Conservation (phyloP, 2,113 vertebrate species). For the Synodontis membranacea region DNA sequence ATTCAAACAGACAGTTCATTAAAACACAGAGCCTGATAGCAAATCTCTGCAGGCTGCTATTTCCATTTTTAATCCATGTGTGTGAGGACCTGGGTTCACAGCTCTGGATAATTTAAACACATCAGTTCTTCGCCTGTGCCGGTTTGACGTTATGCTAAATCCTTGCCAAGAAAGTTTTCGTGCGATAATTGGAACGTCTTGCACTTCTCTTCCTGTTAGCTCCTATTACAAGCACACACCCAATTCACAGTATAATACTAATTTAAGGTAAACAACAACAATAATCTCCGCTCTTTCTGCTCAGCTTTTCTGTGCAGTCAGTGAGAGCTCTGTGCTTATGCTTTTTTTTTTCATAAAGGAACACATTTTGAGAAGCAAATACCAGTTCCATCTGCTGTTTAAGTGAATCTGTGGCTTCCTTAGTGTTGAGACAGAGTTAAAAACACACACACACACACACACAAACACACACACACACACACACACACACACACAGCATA, state of each 20-base stretch:
- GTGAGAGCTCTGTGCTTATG: slow-evolving; percentile 17
- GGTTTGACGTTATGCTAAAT: slow-evolving; percentile 46
- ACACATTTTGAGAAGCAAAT: slow-evolving; percentile 55
- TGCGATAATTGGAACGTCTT: slow-evolving; percentile 53
- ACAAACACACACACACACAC: background rate
- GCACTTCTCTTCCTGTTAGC: slow-evolving; percentile 44
- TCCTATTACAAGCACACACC: slow-evolving; percentile 48
- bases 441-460: background rate
- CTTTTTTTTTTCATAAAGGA: slow-evolving; percentile 40
- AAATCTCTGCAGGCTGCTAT: slow-evolving; percentile 58
- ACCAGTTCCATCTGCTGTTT: slow-evolving; percentile 43
- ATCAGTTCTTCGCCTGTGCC: slow-evolving; percentile 24
- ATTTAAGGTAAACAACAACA: slow-evolving; percentile 60
- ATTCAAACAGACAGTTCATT: slow-evolving; percentile 63
- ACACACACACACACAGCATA: slow-evolving; percentile 8
- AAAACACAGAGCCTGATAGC: slow-evolving; percentile 60
- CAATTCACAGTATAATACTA: slow-evolving; percentile 56
- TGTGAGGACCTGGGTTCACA: slow-evolving; percentile 45
- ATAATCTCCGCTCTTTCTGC: slow-evolving; percentile 52
- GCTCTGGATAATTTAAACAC: slow-evolving; percentile 56
- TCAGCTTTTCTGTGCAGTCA: slow-evolving; percentile 26
- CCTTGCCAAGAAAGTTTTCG: slow-evolving; percentile 50
- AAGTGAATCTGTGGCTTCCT: slow-evolving; percentile 38
- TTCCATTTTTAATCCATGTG: slow-evolving; percentile 61
- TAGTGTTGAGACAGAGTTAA: slow-evolving; percentile 30